A percentile compares a stretch with the other conserved stretches of the same genome.
Conservation (phyloP, 2,888 invertebrate species). For the Harpalus rufipes region DNA sequence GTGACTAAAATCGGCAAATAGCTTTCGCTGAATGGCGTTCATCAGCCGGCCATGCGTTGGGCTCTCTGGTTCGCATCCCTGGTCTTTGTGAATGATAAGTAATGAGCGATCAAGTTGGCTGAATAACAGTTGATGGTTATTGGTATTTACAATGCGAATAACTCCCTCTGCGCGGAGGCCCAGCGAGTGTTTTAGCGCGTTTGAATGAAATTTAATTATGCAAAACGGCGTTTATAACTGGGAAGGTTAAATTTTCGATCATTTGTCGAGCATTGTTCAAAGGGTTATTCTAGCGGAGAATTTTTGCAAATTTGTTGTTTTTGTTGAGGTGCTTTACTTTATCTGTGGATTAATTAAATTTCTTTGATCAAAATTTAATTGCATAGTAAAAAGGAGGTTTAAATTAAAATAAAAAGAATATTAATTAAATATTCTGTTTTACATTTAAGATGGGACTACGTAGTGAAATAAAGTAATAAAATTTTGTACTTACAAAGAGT, state of each 20-base stretch:
- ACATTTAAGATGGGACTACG: neutral
- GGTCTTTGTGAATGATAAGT: slow-evolving; percentile 39
- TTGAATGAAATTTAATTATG: slow-evolving; percentile 57
- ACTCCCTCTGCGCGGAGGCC: neutral
- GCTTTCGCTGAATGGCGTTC: slow-evolving; percentile 22
- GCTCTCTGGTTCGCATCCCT: neutral
- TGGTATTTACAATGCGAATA: slow-evolving; percentile 36
- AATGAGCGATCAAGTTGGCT: slow-evolving; percentile 39
- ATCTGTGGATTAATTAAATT: slow-evolving; percentile 30
- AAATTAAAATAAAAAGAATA: slow-evolving; percentile 27
- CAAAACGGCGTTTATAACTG: slow-evolving; percentile 38
- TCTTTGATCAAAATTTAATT: slow-evolving; percentile 46
- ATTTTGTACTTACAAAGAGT: neutral
- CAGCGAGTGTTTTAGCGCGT: slow-evolving; percentile 29
- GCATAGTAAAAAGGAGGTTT: slow-evolving; percentile 15
- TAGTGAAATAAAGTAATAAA: slow-evolving; percentile 14
- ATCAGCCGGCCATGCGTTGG: slow-evolving; percentile 23
- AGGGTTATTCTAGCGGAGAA: slow-evolving; percentile 16
- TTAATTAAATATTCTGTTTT: slow-evolving; percentile 29
- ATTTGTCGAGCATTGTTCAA: slow-evolving; percentile 48
- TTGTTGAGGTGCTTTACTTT: slow-evolving; percentile 19
- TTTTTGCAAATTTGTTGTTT: slow-evolving; percentile 48
- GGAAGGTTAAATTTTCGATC: slow-evolving; percentile 47
- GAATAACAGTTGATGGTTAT: slow-evolving; percentile 52
- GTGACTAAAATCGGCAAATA: slow-evolving; percentile 39